These are phyloP conservation scores for Scaptomyza caliginosa DNA, from an alignment of 2,888 invertebrate genomes.

Conservation along the genomic window DNA sequence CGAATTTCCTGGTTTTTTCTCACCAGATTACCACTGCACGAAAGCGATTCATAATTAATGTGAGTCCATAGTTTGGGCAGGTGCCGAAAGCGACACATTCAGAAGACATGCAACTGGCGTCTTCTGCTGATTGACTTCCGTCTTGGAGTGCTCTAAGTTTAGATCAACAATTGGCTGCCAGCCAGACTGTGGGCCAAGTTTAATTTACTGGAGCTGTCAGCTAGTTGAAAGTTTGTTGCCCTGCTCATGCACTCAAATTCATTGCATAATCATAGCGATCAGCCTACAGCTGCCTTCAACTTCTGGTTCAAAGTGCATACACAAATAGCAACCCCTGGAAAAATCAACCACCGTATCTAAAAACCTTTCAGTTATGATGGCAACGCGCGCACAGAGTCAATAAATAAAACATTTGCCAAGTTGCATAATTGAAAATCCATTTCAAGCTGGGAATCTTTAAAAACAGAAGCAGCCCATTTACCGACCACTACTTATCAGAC, in stretches of 20 bases:
- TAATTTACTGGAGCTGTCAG: conserved; percentile 48
- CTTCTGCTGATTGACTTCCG: conserved; percentile 42
- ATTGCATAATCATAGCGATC: conserved; percentile 64
- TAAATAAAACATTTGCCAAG: conserved; percentile 76
- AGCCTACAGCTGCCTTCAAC: conserved; percentile 35
- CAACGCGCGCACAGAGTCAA: conserved; percentile 59
- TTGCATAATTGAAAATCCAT: conserved; percentile 75
- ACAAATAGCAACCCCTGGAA: conserved; percentile 48
- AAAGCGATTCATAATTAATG: conserved; percentile 73
- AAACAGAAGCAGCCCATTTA: not conserved
- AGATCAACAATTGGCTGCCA: conserved; percentile 53
- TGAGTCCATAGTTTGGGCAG: conserved; percentile 28
- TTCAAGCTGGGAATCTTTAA: conserved; percentile 37
- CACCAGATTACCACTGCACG: conserved; percentile 34
- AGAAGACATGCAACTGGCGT: conserved; percentile 61
- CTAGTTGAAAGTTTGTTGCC: conserved; percentile 57
- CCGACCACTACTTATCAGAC: conserved; percentile 49
- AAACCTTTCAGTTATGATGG: conserved; percentile 53
- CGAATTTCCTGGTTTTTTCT: conserved; percentile 57
- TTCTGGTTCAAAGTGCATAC: conserved; percentile 33
- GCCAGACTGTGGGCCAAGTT: conserved; percentile 53
- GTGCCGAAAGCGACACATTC: conserved; percentile 67
- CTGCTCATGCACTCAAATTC: conserved; percentile 5
- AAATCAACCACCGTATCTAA: conserved; percentile 70
- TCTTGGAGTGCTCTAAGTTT: conserved; percentile 11